A percentile compares a stretch with the other conserved stretches of the same genome.
These are phyloP conservation scores for Centropyge bicolor DNA, from an alignment of 2,797 vertebrate genomes.

Conservation along the genomic window DNA sequence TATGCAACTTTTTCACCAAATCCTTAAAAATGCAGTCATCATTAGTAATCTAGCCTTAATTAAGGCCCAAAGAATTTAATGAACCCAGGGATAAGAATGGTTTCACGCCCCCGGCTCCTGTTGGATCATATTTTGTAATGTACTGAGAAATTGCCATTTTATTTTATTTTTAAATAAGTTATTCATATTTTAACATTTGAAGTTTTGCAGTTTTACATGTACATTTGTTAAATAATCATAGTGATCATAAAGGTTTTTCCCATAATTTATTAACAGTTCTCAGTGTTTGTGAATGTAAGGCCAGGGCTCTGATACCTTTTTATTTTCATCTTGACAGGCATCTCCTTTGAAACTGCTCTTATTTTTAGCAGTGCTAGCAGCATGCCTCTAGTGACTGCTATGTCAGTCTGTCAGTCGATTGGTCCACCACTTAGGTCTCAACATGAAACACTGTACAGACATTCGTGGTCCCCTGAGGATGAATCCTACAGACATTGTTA, in stretches of 20 bases:
- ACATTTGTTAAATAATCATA: background rate
- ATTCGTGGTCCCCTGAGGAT: background rate
- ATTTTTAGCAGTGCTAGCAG: slow-evolving; percentile 11
- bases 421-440: background rate
- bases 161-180: background rate
- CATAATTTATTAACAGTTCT: background rate
- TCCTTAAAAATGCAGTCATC: slow-evolving; percentile 13
- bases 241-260: background rate
- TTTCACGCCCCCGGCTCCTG: background rate
- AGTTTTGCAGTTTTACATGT: background rate
- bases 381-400: background rate
- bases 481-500: background rate
- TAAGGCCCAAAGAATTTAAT: background rate
- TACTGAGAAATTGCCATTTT: background rate
- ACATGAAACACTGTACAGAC: background rate
- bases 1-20: slow-evolving; percentile 28
- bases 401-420: background rate
- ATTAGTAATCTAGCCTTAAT: background rate
- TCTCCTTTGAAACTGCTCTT: background rate
- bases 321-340: slow-evolving; percentile 5
- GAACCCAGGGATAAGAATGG: slow-evolving; percentile 7
- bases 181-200: background rate
- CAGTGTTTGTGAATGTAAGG: background rate
- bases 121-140: background rate
- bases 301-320: background rate